Conservation (phyloP, 2,797 vertebrate genomes). For the Oryzias dopingdopingensis region DNA sequence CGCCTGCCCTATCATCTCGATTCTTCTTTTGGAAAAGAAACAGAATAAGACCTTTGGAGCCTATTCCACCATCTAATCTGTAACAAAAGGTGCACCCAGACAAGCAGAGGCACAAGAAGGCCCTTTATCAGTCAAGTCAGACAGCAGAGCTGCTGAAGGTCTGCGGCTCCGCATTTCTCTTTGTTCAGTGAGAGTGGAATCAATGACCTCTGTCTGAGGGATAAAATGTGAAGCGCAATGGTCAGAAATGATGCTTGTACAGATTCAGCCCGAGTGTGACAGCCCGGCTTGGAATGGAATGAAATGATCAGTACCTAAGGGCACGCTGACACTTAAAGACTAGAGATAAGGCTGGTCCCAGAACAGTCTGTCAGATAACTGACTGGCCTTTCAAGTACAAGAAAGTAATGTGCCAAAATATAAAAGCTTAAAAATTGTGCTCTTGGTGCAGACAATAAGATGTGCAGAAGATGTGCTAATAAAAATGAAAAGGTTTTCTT, state of each 20-base stretch:
- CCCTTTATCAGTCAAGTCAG: constrained; percentile 52
- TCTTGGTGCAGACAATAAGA: constrained; percentile 5
- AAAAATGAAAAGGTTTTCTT: constrained; percentile 3
- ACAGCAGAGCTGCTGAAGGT: constrained; percentile 44
- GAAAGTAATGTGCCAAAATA: constrained; percentile 11
- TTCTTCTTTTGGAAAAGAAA: constrained; percentile 47
- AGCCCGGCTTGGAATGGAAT: constrained; percentile 14
- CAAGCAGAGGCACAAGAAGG: constrained; percentile 25
- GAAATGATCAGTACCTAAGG: constrained; percentile 28
- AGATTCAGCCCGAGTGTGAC: constrained; percentile 21
- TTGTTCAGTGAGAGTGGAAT: constrained; percentile 40
- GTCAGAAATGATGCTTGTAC: constrained; percentile 36
- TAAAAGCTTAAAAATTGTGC: constrained; percentile 1
- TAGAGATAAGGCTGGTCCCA: constrained; percentile 46
- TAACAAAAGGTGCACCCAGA: constrained; percentile 58
- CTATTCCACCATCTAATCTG: constrained; percentile 50
- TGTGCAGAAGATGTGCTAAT: constrained; percentile 1
- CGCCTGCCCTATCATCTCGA: constrained; percentile 1
- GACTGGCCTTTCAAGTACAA: constrained; percentile 29
- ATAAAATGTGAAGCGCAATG: constrained; percentile 48
- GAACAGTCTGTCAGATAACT: constrained; percentile 34
- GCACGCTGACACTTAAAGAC: constrained; percentile 31
- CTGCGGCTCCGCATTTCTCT: constrained; percentile 37
- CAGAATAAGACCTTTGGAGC: constrained; percentile 44
- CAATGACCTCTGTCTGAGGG: constrained; percentile 43